These are phyloP conservation scores for Drosophila crucigera DNA, from an alignment of 2,888 invertebrate genomes.

Conservation along the genomic window DNA sequence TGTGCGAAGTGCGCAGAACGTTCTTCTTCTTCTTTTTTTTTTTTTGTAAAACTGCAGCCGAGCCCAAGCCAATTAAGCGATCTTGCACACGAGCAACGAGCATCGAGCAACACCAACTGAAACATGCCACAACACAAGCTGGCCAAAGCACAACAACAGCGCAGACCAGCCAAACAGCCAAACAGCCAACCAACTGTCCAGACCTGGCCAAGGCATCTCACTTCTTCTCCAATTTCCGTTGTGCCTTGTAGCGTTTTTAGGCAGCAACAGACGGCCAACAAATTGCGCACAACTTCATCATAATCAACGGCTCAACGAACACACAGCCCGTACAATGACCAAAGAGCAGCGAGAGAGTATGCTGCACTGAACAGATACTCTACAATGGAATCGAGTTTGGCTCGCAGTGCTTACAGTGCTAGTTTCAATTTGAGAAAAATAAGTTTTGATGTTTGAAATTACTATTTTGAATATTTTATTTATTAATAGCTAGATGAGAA, in stretches of 20 bases:
- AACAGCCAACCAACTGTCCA: conserved; percentile 15
- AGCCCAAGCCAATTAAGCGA: conserved; percentile 72
- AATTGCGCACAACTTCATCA: conserved; percentile 83
- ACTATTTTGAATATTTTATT: not conserved
- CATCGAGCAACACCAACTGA: conserved; percentile 29
- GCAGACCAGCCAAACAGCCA: not conserved
- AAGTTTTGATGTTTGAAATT: not conserved
- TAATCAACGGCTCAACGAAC: conserved; percentile 62
- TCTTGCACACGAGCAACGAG: conserved; percentile 56
- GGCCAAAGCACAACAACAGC: not conserved
- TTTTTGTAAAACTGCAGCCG: conserved; percentile 43
- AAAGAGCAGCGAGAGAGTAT: not conserved
- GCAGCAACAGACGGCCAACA: conserved; percentile 78
- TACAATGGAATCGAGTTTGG: not conserved
- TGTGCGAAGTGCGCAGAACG: conserved; percentile 28
- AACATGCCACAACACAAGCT: conserved; percentile 3
- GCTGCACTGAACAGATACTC: conserved; percentile 16
- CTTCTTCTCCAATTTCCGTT: conserved; percentile 77
- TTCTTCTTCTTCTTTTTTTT: not conserved
- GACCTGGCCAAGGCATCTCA: conserved; percentile 38
- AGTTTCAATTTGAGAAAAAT: not conserved
- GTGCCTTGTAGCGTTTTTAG: conserved; percentile 70
- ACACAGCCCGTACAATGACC: conserved; percentile 40
- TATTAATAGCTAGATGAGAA: not conserved
- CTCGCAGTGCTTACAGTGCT: not conserved